These are phyloP conservation scores for Agrotis puta DNA, from an alignment of 2,888 invertebrate genomes.

Conservation along the genomic window DNA sequence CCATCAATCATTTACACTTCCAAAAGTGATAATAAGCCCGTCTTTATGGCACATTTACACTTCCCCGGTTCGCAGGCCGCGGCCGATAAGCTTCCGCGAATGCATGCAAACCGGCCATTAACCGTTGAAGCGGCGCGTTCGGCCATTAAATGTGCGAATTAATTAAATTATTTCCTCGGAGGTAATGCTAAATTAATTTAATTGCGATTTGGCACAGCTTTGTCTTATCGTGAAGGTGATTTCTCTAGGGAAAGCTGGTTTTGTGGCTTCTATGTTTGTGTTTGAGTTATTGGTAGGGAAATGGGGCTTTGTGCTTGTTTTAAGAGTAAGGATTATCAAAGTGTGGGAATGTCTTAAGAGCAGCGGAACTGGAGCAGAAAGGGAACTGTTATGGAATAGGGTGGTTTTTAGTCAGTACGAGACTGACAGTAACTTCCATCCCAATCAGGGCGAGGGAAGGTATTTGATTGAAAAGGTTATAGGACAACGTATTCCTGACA, in stretches of 20 bases:
- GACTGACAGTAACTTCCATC: too few species aligned
- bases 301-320: neutral
- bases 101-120: conserved; percentile 67
- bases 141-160: conserved; percentile 64
- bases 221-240: conserved; percentile 47
- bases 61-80: conserved; percentile 27
- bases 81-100: conserved; percentile 65
- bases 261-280: conserved; percentile 22
- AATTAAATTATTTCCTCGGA: conserved; percentile 61
- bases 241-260: conserved; percentile 52
- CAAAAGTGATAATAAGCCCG: conserved; percentile 46
- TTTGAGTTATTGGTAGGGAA: neutral
- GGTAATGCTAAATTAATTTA: conserved; percentile 54
- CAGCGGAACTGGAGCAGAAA: too few species aligned
- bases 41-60: conserved; percentile 49
- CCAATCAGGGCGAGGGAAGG: too few species aligned
- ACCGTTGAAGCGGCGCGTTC: conserved; percentile 49
- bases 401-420: too few species aligned
- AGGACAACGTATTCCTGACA: too few species aligned
- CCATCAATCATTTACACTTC: conserved; percentile 49
- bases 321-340: too few species aligned
- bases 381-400: too few species aligned
- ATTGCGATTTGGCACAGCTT: conserved; percentile 55
- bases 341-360: too few species aligned
- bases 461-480: too few species aligned